Evolutionary conservation across 2,797 vertebrate genomes (phyloP), one percentile per base, ranked within the genome.

Genomic region (Micrastur ruficollis): DNA sequence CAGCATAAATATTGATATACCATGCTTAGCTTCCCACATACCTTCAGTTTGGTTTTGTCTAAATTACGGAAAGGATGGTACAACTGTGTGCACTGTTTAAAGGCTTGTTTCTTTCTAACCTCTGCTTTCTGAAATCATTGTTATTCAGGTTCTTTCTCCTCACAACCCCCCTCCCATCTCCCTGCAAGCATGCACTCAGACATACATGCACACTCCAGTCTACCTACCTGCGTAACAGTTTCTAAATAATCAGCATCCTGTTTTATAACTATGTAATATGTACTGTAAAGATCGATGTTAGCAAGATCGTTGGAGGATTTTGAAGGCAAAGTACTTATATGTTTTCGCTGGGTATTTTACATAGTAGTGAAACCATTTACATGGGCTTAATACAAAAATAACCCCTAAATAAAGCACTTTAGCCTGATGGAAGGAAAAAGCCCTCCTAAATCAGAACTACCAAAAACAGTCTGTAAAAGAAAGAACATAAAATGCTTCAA

Each of bases 1-100:
- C 47, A 71, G 42, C 86, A 90, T 95, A 91, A 96, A 93, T 94
- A 95, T 83, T 96, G 78, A 92, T 95, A 81, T 58, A 55, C 55
- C n/a, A 15, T 88, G 78, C 85, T 92, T 68, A 84, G 80, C 82
- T 94, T 96, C 76, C 81, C 93, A n/a, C 65, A 78, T 89, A 65
- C 56, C 80, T 94, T 93, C 80, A 38, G n/a, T 86, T 89, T 96
- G 61, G 58, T 90, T 97, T 93, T 74, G 66, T 82, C 79, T 89
- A 79, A 90, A 94, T 96, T 92, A 81, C 61, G 38, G 81, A 80
- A 92, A 73, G 76, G 81, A 91, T 75, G 66, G 67, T 92, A 87
- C 65, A 95, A 68, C 65, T 29, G 34, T 50, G 63, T 93, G 82
- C 79, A 71, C 40, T 94, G 75, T 92, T 86, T 94, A 71, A 82